Evolutionary conservation across 1,140 invertebrate genomes (phyloP).

Genomic region (Caerostris darwini): DNA sequence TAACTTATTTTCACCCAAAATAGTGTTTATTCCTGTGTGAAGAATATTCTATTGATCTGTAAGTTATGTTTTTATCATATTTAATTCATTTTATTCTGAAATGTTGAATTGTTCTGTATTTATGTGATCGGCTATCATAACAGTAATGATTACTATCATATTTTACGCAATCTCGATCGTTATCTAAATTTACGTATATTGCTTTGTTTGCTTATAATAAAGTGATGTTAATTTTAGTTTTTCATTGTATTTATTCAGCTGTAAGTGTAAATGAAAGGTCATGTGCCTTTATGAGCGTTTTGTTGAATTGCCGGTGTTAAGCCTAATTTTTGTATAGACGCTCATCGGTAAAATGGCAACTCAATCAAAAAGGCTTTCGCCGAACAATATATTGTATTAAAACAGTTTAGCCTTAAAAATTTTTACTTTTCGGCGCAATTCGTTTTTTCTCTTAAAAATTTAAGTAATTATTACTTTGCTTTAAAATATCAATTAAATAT

Average conservation of each 20-base stretch:
- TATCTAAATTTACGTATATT: neutral
- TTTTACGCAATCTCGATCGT: neutral
- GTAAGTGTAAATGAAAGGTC: neutral
- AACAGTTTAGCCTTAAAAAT: too few species aligned
- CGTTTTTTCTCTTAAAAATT: too few species aligned
- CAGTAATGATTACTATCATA: neutral
- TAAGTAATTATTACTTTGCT: too few species aligned
- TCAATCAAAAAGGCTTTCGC: too few species aligned
- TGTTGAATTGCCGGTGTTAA: conserved; percentile 46
- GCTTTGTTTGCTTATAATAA: too few species aligned
- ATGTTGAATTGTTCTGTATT: neutral
- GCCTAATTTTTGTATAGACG: conserved; percentile 45
- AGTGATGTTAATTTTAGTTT: too few species aligned
- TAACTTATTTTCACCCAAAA: neutral
- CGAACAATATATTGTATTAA: too few species aligned
- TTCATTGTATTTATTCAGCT: neutral
- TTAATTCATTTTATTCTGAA: neutral
- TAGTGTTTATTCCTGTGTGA: neutral
- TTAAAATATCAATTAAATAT: too few species aligned
- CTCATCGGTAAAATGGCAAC: neutral
- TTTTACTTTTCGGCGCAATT: too few species aligned
- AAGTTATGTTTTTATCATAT: neutral
- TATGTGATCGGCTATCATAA: neutral
- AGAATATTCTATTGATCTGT: neutral
- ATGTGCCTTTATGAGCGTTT: neutral